Conservation (phyloP, 2,797 vertebrate species). For the Tauraco hartlaubi region DNA sequence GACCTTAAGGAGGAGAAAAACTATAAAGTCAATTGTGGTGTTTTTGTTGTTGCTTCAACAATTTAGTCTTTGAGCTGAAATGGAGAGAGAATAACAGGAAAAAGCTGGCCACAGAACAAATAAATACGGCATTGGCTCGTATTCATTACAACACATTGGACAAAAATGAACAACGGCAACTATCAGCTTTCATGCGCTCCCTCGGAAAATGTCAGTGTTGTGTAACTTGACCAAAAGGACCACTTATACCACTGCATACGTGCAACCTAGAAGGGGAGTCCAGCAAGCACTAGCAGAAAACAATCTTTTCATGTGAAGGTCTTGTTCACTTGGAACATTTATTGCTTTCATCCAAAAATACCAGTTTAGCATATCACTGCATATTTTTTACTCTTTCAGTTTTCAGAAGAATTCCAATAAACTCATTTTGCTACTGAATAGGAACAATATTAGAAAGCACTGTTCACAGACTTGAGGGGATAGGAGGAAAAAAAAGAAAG, state of each 20-base stretch:
- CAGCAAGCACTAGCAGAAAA: background rate
- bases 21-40: background rate
- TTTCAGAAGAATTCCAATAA: slow-evolving; percentile 57
- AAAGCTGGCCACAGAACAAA: slow-evolving; percentile 25
- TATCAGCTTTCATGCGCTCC: slow-evolving; percentile 16
- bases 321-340: slow-evolving; percentile 10
- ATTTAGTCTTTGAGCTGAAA: slow-evolving; percentile 15
- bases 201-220: slow-evolving; percentile 23
- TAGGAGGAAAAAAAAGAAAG: slow-evolving; percentile 37
- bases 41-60: background rate
- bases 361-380: slow-evolving; percentile 16
- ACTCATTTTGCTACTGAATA: slow-evolving; percentile 56
- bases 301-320: background rate
- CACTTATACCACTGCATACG: background rate
- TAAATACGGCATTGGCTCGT: background rate
- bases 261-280: background rate
- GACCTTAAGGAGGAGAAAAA: background rate
- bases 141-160: slow-evolving; percentile 41
- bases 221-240: slow-evolving; percentile 58
- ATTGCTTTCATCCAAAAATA: slow-evolving; percentile 44
- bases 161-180: slow-evolving; percentile 45
- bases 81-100: slow-evolving; percentile 20
- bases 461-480: background rate
- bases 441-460: slow-evolving; percentile 54
- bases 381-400: slow-evolving; percentile 32